Evolutionary conservation across 1,140 invertebrate species (phyloP), one percentile per base, ranked within the genome.

Genomic region (Matsumurasca onukii): DNA sequence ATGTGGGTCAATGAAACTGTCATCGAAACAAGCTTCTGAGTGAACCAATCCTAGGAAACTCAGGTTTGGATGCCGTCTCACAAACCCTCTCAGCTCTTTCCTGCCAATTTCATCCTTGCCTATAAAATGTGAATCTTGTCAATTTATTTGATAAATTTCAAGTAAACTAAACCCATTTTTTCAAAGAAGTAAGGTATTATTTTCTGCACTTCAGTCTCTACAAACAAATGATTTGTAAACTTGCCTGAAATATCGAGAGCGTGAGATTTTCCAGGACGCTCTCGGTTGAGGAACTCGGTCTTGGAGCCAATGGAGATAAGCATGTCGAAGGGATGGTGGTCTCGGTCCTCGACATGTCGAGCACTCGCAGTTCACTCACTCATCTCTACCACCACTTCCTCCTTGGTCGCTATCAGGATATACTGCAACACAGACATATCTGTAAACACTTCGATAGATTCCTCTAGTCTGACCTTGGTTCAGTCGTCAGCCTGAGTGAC

Each of bases 241-340:
- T 39, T 39, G 34, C 90, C 89, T 45, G 89, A 91, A 72, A 92
- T 84, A 78, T 92, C 90, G 65, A 92, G 76, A 39, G 84, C 24
- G 78, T 77, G 49, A 92, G 77, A 74, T 88, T 77, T 27, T 86
- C 88, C 75, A 91, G 80, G 72, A 80, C 82, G 55, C 80, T 68
- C 27, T 77, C 81, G 75, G 70, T 83, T 80, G 13, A 79, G 82
- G 73, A 77, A 84, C 1, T 68, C 67, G 75, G 80, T 79, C 83
- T 78, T 81, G 81, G 75, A 75, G 80, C 76, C 77, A 72, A 45
- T 78, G 68, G 78, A 77, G 29, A 76, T 74, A 66, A 83, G 78
- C 71, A 82, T 79, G 72, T 80, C 80, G 74, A 82, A 80, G 2
- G 80, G 76, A 77, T 84, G 74, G 65, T 76, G 76, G 72, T 82